phyloP scores from a whole-genome alignment of 2,888 invertebrate species.

The Brachyptera putata region DNA sequence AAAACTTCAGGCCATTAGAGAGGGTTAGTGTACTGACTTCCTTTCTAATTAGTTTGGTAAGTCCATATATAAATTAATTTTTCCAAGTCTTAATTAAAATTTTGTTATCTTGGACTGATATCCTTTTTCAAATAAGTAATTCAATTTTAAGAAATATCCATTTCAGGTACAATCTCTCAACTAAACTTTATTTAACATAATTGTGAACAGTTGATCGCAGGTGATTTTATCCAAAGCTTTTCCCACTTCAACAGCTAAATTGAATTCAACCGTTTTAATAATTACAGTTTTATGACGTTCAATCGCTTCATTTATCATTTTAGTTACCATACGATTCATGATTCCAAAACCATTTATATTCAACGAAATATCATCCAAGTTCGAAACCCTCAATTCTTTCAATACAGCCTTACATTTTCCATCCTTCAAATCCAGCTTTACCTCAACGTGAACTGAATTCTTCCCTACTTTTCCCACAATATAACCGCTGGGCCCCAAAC shows the following conservation, averaged over 20 bases:
- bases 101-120: no score
- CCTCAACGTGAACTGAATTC: constrained; percentile 8
- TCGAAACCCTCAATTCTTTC: neutral
- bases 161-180: neutral
- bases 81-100: no score
- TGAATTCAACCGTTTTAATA: neutral
- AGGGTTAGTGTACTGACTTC: no score
- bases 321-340: neutral
- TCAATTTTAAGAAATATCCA: neutral
- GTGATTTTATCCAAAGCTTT: neutral
- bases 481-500: neutral
- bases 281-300: neutral
- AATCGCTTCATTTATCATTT: neutral
- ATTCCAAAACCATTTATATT: neutral
- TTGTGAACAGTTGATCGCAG: neutral
- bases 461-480: constrained; percentile 1
- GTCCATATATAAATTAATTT: no score
- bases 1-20: no score
- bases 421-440: neutral
- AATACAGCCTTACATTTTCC: constrained; percentile 4
- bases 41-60: no score
- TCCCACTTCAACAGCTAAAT: neutral
- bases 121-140: no score
- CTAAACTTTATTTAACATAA: neutral
- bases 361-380: neutral